These are phyloP conservation scores for Eira barbara DNA, from an alignment of 2,113 vertebrate genomes.

Conservation along the genomic window DNA sequence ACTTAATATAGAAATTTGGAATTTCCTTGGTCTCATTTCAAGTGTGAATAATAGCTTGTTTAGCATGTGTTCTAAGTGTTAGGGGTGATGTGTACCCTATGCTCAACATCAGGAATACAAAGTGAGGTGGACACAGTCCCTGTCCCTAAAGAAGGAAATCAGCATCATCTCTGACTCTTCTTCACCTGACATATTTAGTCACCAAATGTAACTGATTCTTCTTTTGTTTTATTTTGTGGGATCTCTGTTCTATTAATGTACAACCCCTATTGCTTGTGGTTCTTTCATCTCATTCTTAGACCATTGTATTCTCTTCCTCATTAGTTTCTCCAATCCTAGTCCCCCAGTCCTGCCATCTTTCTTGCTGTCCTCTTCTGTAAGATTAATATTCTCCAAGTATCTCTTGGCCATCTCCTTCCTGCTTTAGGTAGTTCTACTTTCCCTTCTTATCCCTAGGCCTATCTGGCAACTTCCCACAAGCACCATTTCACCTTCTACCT, in stretches of 20 bases:
- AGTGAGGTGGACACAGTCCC: background rate
- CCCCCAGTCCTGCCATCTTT: background rate
- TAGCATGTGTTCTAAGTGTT: background rate
- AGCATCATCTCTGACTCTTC: background rate
- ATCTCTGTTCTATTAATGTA: background rate
- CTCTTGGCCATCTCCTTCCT: background rate
- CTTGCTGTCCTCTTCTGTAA: background rate
- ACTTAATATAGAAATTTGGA: background rate
- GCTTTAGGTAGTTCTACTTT: background rate
- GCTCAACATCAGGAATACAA: background rate
- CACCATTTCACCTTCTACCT: background rate
- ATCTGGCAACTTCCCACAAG: background rate
- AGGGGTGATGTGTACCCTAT: background rate
- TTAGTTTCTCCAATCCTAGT: background rate
- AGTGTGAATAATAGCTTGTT: background rate
- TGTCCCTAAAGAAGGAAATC: background rate
- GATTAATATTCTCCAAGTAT: background rate
- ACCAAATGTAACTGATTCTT: background rate
- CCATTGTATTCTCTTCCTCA: background rate
- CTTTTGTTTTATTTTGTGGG: background rate
- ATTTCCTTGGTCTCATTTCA: background rate
- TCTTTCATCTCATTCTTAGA: background rate
- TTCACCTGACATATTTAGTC: no score
- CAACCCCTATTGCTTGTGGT: background rate
- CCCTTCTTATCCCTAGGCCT: fast-evolving